These are phyloP conservation scores for Leptogaster cylindrica DNA, from an alignment of 2,888 invertebrate species.

Conservation along the genomic window DNA sequence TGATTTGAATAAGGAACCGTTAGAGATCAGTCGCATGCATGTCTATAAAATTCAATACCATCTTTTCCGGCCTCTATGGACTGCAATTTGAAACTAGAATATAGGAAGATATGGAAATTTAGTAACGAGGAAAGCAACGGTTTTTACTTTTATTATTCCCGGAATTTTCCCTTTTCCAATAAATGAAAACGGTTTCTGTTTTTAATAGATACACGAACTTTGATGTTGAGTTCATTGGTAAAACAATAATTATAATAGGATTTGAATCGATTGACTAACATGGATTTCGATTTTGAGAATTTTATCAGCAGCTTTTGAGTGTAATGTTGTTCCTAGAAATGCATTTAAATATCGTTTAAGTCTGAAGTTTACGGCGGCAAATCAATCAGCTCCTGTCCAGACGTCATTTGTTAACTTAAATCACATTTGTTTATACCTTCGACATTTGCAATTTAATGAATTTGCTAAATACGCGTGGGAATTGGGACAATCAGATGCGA, in stretches of 20 bases:
- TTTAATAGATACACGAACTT: too few species aligned
- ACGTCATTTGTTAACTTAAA: too few species aligned
- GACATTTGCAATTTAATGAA: neutral
- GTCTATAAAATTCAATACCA: neutral
- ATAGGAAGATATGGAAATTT: too few species aligned
- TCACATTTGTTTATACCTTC: too few species aligned
- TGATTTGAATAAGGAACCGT: constrained; percentile 14
- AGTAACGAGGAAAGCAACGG: neutral
- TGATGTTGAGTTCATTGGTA: too few species aligned
- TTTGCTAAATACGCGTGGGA: neutral
- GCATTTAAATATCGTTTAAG: neutral
- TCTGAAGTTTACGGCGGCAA: too few species aligned
- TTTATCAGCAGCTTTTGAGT: neutral
- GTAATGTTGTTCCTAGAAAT: neutral
- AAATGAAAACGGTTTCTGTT: too few species aligned
- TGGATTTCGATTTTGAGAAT: neutral
- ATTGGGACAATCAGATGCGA: neutral
- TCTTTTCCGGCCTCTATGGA: too few species aligned
- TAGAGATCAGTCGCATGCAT: neutral
- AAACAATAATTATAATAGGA: neutral
- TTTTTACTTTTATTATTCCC: neutral
- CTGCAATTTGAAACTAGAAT: too few species aligned
- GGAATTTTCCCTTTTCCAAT: neutral
- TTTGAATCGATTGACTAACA: neutral
- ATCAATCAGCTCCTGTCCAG: too few species aligned